Evolutionary conservation across 2,888 invertebrate genomes (phyloP).

Genomic region (Trissoscelio sp.): DNA sequence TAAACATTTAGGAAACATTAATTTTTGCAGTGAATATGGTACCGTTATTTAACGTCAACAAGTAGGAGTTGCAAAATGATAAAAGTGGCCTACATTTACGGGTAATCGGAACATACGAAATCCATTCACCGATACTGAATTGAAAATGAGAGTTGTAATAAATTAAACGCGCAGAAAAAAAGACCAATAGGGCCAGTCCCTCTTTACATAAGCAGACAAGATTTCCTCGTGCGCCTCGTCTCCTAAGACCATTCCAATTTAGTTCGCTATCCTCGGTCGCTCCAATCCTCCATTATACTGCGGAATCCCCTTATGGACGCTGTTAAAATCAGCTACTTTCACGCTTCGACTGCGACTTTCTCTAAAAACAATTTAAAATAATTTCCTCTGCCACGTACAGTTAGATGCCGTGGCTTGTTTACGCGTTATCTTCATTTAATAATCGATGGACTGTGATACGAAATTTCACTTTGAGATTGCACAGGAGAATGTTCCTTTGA

Average conservation of each 20-base stretch:
- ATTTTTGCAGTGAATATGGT: too few relatives aligned
- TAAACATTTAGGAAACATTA: too few relatives aligned
- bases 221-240: slow-evolving; percentile 43
- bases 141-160: slow-evolving; percentile 44
- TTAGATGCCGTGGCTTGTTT: not conserved
- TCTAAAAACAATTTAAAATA: slow-evolving; percentile 55
- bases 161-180: slow-evolving; percentile 37
- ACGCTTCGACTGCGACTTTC: slow-evolving; percentile 56
- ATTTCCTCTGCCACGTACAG: slow-evolving; percentile 17
- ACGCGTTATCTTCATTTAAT: not conserved
- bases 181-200: slow-evolving; percentile 12
- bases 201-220: slow-evolving; percentile 52
- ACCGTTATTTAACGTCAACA: slow-evolving; percentile 47
- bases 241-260: slow-evolving; percentile 62
- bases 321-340: slow-evolving; percentile 64
- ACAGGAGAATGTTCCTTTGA: too few relatives aligned
- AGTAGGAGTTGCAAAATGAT: slow-evolving; percentile 15
- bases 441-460: not conserved
- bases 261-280: slow-evolving; percentile 48
- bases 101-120: slow-evolving; percentile 7
- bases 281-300: slow-evolving; percentile 56
- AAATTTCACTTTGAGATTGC: not conserved
- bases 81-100: slow-evolving; percentile 40
- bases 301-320: slow-evolving; percentile 60
- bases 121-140: slow-evolving; percentile 17